Evolutionary conservation across 2,113 vertebrate genomes (phyloP).

Genomic region (Pseudorasbora parva): DNA sequence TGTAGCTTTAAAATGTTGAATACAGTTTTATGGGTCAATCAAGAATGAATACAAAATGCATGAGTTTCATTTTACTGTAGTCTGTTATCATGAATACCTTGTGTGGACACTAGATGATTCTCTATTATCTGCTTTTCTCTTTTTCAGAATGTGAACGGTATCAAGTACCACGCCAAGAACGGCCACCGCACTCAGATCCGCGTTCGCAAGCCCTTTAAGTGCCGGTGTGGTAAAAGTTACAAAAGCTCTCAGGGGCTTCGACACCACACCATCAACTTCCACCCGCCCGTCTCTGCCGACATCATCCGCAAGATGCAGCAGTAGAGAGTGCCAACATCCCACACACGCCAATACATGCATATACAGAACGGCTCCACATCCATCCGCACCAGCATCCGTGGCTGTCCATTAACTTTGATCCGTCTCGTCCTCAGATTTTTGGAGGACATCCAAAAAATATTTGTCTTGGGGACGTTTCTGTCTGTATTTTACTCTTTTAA

Average conservation of each 20-base stretch:
- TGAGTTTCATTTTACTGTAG: not conserved
- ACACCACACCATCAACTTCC: constrained; percentile 98
- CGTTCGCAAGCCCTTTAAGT: constrained; percentile 97
- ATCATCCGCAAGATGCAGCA: constrained; percentile 97
- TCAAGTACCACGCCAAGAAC: constrained; percentile 99
- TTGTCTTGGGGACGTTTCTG: not conserved
- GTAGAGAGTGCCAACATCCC: constrained; percentile 82
- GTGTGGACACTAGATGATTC: not conserved
- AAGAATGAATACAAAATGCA: not conserved
- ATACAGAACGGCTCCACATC: not conserved
- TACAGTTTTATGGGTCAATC: not conserved
- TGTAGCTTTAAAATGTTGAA: not conserved
- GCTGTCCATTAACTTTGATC: constrained; percentile 15
- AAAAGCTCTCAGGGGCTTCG: constrained; percentile 98
- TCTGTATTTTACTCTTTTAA: constrained; percentile 62
- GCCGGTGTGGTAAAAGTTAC: constrained; percentile 98
- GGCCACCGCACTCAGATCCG: constrained; percentile 97
- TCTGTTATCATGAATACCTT: not conserved
- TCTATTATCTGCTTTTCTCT: not conserved
- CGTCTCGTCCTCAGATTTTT: not conserved
- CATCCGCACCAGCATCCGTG: constrained; percentile 18
- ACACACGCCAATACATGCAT: not conserved
- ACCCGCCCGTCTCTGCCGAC: constrained; percentile 92
- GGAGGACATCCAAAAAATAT: constrained; percentile 6
- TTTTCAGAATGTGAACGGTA: constrained; percentile 95